phyloP scores from a whole-genome alignment of 2,113 vertebrate genomes.

The Athene cunicularia region DNA sequence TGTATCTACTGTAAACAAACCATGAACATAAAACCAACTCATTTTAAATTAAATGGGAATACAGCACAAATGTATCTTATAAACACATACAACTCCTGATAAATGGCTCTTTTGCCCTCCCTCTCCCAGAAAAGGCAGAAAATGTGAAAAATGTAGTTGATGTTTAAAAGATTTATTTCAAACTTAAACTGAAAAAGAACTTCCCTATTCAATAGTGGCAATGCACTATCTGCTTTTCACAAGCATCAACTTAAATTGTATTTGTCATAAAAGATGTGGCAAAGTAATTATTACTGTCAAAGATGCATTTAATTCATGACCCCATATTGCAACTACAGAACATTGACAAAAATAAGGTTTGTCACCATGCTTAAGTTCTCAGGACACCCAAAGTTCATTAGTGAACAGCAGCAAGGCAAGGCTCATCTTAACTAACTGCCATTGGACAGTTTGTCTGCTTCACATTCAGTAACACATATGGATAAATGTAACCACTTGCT shows the following conservation, averaged over 20 bases:
- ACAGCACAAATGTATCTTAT: not conserved
- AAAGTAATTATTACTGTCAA: conserved; percentile 8
- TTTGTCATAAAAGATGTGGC: not conserved
- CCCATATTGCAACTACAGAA: not conserved
- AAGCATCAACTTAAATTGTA: not conserved
- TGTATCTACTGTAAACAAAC: not conserved
- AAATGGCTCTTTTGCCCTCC: not conserved
- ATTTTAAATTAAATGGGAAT: not conserved
- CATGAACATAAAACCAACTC: not conserved
- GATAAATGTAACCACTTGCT: not conserved
- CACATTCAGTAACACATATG: not conserved
- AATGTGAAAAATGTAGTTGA: not conserved
- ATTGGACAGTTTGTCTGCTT: not conserved
- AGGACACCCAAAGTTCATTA: not conserved
- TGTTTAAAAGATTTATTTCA: not conserved
- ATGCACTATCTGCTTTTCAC: not conserved
- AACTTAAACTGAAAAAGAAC: not conserved
- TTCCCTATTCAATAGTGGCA: not conserved
- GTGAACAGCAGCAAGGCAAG: not conserved
- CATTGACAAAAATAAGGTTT: not conserved
- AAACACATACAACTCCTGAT: not conserved
- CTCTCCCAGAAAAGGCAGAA: not conserved
- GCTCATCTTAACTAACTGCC: not conserved
- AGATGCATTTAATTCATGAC: not conserved
- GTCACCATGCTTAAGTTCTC: not conserved